Evolutionary conservation across 2,113 vertebrate genomes (phyloP).

Genomic region (Dromaius novaehollandiae): DNA sequence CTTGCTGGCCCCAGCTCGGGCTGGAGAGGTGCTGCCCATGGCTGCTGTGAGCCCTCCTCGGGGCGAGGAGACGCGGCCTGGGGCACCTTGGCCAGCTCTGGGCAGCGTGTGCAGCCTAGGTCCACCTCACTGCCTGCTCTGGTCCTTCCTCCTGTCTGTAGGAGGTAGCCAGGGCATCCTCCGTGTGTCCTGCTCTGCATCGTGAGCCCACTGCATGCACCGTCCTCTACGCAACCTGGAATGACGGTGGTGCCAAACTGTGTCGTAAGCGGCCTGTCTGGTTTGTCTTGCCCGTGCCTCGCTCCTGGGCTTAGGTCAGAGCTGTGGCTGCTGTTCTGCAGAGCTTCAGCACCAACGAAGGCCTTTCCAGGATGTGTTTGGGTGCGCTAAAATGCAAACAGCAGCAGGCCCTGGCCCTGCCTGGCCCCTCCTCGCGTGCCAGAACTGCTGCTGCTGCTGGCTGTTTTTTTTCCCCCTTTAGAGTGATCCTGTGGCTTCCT

Average conservation of each 20-base stretch:
- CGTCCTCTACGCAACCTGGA: accelerated
- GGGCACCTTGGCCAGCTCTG: accelerated
- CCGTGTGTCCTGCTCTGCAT: background rate
- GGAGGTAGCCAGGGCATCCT: accelerated
- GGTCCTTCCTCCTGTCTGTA: background rate
- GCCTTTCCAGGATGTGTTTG: background rate
- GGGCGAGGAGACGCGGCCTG: accelerated
- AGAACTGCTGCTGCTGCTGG: background rate
- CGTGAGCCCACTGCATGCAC: accelerated
- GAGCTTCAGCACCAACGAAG: background rate
- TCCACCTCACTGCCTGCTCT: background rate
- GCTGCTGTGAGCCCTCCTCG: background rate
- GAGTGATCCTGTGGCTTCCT: conserved; percentile 56
- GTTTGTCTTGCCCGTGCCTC: accelerated
- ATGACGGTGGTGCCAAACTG: accelerated
- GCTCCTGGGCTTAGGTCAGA: accelerated
- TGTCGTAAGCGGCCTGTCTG: background rate
- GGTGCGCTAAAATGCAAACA: background rate
- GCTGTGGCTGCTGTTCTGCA: background rate
- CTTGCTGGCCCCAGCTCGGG: background rate
- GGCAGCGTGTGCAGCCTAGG: accelerated
- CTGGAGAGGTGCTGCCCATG: background rate
- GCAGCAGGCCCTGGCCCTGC: background rate
- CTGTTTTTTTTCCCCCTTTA: conserved; percentile 14
- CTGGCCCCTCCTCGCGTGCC: background rate